Base-by-base conservation (phyloP, 2,113 vertebrate genomes). In the Hippocampus guttulatus region DNA sequence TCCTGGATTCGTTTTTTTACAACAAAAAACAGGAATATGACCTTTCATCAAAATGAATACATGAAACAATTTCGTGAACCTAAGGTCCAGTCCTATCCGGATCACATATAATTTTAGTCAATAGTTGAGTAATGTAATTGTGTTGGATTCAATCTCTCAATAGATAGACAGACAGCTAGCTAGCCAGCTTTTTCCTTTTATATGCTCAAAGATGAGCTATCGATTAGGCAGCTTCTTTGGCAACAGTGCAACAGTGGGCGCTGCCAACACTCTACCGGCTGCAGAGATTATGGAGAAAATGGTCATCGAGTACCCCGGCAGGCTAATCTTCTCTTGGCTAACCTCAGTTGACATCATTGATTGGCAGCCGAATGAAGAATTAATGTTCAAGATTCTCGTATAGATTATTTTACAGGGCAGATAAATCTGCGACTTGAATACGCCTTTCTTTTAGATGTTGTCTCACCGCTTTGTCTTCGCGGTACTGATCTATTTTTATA, bases 241-340 rank as follows among this genome's bases (percentile, higher is more conserved):
- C 33, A 38, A 38, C 49, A 20, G 49, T 1, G 0, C 49, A 20
- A 20, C 49, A 20, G 7, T 51, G 49, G 7, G 49, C 49, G 88
- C 88, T 84, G 63, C 75, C 71, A 58, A 61, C 73, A 81, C 77
- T 80, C 79, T 77, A 84, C 64, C 77, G 77, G 21, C 80, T 72
- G 75, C 70, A 73, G 33, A 81, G 76, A 88, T 84, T 85, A 84
- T 77, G 73, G 76, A 85, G 67, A 55, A 81, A 78, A 54, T 75
- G 25, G 27, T 60, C 30, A 60, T 30, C 57, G 57, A 30, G 27
- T 33, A 33, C 27, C 58, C 15, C 27, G 14, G 27, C 27, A 64
- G 10, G 40, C 62, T 41, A 64, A 41, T 64, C 38, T 64, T 64
- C 20, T n/a, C 18, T 21, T n/a, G 62, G 33, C 62, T 64, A 40